A percentile compares a stretch with the other conserved stretches of the same genome.
These are phyloP conservation scores for Halisarca cf. caerulea DNA, from an alignment of 37 sponge, comb jelly and placozoan species.

Conservation along the genomic window DNA sequence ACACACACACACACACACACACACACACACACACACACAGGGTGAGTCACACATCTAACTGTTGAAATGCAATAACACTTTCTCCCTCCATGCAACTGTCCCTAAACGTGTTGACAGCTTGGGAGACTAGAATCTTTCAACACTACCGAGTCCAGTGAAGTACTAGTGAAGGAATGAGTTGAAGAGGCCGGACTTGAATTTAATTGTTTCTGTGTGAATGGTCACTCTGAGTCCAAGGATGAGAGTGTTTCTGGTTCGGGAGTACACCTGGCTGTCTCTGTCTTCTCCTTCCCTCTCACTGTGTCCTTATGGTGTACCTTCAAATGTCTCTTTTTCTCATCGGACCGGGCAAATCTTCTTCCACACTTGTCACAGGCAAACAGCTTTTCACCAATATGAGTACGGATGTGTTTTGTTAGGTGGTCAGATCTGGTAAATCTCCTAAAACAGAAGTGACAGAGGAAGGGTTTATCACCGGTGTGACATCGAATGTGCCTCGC, in stretches of 20 bases:
- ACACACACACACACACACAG: too few species aligned
- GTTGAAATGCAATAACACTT: too few species aligned
- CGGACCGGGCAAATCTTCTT: conserved; percentile 93
- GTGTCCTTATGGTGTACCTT: conserved; percentile 92
- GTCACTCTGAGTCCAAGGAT: conserved; percentile 15
- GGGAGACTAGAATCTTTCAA: not conserved
- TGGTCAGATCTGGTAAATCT: conserved; percentile 96
- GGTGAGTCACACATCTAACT: too few species aligned
- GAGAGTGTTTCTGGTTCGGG: conserved; percentile 8
- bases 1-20: too few species aligned
- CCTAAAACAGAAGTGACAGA: conserved; percentile 95
- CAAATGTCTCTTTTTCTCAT: conserved; percentile 93
- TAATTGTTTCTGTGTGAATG: conserved; percentile 4
- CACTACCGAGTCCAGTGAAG: not conserved
- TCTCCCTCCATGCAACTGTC: too few species aligned
- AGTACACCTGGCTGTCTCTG: not conserved
- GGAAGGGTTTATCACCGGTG: conserved; percentile 99
- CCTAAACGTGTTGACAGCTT: conserved; percentile 22
- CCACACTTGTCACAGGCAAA: conserved; percentile 95
- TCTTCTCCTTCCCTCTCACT: conserved; percentile 30
- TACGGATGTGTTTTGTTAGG: conserved; percentile 97
- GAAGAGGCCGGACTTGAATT: not conserved
- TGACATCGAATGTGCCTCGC: conserved; percentile 96
- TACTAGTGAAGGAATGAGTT: not conserved
- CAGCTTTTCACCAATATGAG: conserved; percentile 99